phyloP scores from a whole-genome alignment of 2,888 invertebrate species.

The Pterobdella sp. region DNA sequence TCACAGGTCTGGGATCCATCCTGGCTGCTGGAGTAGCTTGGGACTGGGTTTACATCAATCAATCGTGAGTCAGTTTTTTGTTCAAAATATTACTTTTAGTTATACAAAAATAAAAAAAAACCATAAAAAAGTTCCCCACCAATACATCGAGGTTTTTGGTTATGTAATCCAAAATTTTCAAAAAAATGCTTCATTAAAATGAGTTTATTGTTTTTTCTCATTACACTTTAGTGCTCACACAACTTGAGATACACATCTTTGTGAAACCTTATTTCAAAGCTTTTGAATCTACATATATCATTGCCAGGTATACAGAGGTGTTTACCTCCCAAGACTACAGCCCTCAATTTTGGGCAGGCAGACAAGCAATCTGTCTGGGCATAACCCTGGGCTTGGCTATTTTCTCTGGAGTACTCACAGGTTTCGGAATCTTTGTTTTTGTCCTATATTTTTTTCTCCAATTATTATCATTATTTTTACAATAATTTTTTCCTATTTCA shows the following conservation, averaged over 20 bases:
- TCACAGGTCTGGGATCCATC: conserved; percentile 60
- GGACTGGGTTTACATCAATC: conserved; percentile 58
- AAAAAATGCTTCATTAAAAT: no score
- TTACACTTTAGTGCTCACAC: no score
- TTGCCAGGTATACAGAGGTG: background rate
- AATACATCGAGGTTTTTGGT: no score
- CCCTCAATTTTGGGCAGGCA: conserved; percentile 37
- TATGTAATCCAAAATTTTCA: background rate
- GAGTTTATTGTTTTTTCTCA: no score
- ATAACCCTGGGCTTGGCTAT: conserved; percentile 41
- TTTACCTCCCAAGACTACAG: conserved; percentile 40
- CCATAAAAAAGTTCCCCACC: no score
- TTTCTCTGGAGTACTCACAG: conserved; percentile 43
- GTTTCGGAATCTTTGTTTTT: no score
- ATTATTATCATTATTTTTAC: no score
- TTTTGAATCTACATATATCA: background rate
- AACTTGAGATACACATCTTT: no score
- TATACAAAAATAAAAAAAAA: background rate
- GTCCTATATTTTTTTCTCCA: no score
- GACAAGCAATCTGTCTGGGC: conserved; percentile 36
- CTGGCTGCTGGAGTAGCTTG: conserved; percentile 64
- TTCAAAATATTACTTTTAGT: background rate
- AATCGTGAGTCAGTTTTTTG: conserved; percentile 2
- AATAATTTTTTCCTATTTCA: no score
- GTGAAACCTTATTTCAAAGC: no score